Conservation (phyloP, 2,797 vertebrate genomes). For the Rhinogobio ventralis region DNA sequence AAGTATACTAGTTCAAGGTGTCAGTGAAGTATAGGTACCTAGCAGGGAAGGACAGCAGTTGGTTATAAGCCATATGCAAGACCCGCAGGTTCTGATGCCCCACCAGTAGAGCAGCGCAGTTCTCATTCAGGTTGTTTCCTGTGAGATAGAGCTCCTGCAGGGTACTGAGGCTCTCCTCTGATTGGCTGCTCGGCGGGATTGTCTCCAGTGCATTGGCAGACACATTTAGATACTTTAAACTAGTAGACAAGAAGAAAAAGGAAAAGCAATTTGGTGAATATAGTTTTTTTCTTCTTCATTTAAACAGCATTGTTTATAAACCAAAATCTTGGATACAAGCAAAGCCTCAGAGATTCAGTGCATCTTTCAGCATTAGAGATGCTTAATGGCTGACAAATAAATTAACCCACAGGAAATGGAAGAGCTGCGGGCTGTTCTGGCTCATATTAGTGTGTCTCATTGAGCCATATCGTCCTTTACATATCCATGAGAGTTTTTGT, state of each 20-base stretch:
- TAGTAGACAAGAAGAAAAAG: constrained; percentile 59
- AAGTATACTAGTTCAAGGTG: background rate
- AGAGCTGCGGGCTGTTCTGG: constrained; percentile 58
- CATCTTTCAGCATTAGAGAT: constrained; percentile 43
- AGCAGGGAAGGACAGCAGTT: constrained; percentile 91
- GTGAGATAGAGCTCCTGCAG: constrained; percentile 95
- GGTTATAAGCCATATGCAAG: constrained; percentile 94
- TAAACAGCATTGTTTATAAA: background rate
- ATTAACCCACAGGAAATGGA: constrained; percentile 75
- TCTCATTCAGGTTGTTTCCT: constrained; percentile 89
- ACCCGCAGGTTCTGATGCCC: constrained; percentile 88
- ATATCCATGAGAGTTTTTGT: background rate
- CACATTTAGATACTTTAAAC: constrained; percentile 93
- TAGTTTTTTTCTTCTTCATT: background rate
- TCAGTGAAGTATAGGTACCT: constrained; percentile 76
- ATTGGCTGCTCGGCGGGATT: constrained; percentile 84
- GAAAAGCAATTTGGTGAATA: background rate
- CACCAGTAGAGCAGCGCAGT: constrained; percentile 87
- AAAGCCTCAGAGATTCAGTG: constrained; percentile 45
- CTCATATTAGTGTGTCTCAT: constrained; percentile 67
- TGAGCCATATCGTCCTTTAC: constrained; percentile 36
- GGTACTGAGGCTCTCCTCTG: constrained; percentile 90
- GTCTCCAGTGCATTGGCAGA: constrained; percentile 93
- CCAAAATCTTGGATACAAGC: constrained; percentile 55
- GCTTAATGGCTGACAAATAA: constrained; percentile 74